Conservation (phyloP, 1,140 invertebrate genomes). For the Drosophila nasuta region DNA sequence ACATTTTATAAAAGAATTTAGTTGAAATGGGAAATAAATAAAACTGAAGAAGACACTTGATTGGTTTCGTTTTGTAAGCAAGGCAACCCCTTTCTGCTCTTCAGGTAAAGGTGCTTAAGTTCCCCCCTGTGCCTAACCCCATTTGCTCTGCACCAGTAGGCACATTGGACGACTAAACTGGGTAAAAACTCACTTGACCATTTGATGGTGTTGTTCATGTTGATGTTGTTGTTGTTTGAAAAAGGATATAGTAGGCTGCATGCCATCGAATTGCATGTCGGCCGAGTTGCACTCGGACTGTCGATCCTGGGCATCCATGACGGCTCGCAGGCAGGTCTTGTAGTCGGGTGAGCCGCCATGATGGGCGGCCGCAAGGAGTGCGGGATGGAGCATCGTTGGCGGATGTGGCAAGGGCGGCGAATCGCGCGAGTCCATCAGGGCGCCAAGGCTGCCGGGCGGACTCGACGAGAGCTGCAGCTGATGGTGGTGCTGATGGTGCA, state of each 20-base stretch:
- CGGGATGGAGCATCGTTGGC: slow-evolving; percentile 91
- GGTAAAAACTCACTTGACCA: slow-evolving; percentile 83
- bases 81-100: slow-evolving; percentile 31
- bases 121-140: neutral
- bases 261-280: slow-evolving; percentile 94
- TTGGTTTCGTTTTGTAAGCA: slow-evolving; percentile 82
- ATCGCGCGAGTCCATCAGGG: slow-evolving; percentile 90
- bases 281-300: slow-evolving; percentile 95
- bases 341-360: slow-evolving; percentile 91
- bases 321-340: slow-evolving; percentile 87
- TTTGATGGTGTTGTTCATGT: slow-evolving; percentile 63
- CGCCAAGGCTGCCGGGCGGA: slow-evolving; percentile 86
- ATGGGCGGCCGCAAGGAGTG: slow-evolving; percentile 91
- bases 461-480: slow-evolving; percentile 86
- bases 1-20: slow-evolving; percentile 84
- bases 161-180: slow-evolving; percentile 24
- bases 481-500: slow-evolving; percentile 79
- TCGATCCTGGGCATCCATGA: slow-evolving; percentile 92
- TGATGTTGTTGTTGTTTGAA: slow-evolving; percentile 86
- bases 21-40: slow-evolving; percentile 76
- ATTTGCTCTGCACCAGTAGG: slow-evolving; percentile 42
- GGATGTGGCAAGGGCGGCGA: slow-evolving; percentile 92
- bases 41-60: slow-evolving; percentile 84
- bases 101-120: slow-evolving; percentile 54
- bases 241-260: slow-evolving; percentile 98